Evolutionary conservation across 2,888 invertebrate species (phyloP), one percentile per base, ranked within the genome.

Genomic region (Chrysomela aeneicollis): DNA sequence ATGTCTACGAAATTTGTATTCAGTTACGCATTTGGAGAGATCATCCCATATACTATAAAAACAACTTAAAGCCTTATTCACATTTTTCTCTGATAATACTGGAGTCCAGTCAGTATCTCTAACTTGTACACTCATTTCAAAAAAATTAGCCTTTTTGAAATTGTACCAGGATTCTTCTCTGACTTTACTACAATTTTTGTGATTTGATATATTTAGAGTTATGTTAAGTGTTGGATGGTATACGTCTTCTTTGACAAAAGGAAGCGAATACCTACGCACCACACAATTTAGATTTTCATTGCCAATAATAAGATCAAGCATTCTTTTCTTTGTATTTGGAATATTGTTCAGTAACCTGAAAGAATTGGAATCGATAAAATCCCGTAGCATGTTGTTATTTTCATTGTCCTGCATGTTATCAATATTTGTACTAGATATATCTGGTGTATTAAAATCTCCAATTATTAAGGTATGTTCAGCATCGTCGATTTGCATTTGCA

Each of bases 161-260:
- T n/a, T n/a, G n/a, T n/a, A n/a, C n/a, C n/a, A n/a, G n/a, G n/a
- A n/a, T n/a, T n/a, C n/a, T n/a, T n/a, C n/a, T n/a, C n/a, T n/a
- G n/a, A n/a, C n/a, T n/a, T n/a, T n/a, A n/a, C n/a, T n/a, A n/a
- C n/a, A n/a, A n/a, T n/a, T n/a, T 51, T 51, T 51, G 8, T 21
- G 1, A 8, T 22, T 12, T 10, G 4, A 15, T 10, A 17, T 30
- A 30, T n/a, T 52, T 15, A 52, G 0, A 12, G 22, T 22, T 10
- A 52, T 52, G 5, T 22, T n/a, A 30, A 51, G 22, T 22, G 52
- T 18, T 15, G 26, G 52, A 52, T 52, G 52, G 30, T 52, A 52
- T 2, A 17, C 32, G 30, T 52, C 30, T 32, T 52, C 52, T 52
- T 30, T 26, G 15, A 52, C 52, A 30, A 52, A 52, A 15, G 52